Base-by-base conservation (phyloP, 2,113 vertebrate genomes). In the Scytalopus superciliaris region DNA sequence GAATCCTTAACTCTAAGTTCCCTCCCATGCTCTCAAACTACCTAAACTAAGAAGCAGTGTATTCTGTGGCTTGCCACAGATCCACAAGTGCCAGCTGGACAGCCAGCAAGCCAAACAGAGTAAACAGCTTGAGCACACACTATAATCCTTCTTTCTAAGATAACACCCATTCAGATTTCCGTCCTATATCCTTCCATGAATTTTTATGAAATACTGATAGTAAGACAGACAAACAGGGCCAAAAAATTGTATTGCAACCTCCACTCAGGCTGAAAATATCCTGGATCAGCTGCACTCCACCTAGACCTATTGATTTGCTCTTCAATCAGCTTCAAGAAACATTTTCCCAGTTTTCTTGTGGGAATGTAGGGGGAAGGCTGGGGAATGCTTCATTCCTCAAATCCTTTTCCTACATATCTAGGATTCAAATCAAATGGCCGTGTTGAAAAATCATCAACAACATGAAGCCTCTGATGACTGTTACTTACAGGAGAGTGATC, bases 401-500 rank as follows among this genome's bases (percentile, higher is more conserved):
- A 73, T 94, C 67, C 21, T 62, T 3, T 64, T 69, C 31, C n/a
- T 93, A 56, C 53, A 8, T 40, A 69, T 28, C 76, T 90, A 31
- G 1, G 44, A 87, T 68, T 78, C 87, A 67, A 33, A 89, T 21
- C 16, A 9, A 92, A 90, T 16, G 31, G 19, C 28, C 64, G 25
- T 40, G 24, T 13, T 90, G 56, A 74, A 95, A 85, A 94, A 56
- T 30, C 39, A 47, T 37, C 45, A 77, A 33, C 5, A 68, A 35
- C 18, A 21, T 8, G 14, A 84, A 80, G 31, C 8, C 6, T 81
- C 22, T 53, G 39, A 78, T 66, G 44, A 89, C 64, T 56, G 12
- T 56, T 95, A 98, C 99, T 98, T 98, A 99, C 99, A 94, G 98
- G 95, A 92, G 99, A 99, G 89, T 97, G 91, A 96, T 99, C 99